Evolutionary conservation across 2,797 vertebrate species (phyloP).

Genomic region (Amblyraja radiata): DNA sequence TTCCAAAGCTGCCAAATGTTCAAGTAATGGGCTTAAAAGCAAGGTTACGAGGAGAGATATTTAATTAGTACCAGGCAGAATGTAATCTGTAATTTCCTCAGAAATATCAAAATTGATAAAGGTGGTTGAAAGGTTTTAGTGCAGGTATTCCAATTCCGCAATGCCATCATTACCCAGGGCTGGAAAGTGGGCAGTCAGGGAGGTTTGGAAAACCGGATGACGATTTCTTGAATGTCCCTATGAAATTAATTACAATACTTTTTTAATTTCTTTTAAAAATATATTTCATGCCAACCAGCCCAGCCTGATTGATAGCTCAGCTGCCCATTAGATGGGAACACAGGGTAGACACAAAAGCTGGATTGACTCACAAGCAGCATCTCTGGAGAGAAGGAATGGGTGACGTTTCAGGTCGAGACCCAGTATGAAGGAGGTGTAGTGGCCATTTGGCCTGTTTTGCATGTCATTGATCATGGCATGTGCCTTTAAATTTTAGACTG

Average conservation of each 20-base stretch:
- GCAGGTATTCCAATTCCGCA: not conserved
- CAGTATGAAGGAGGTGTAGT: too few relatives aligned
- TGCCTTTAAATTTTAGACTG: too few relatives aligned
- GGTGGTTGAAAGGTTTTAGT: not conserved
- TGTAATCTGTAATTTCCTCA: not conserved
- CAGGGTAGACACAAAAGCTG: too few relatives aligned
- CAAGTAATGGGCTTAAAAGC: not conserved
- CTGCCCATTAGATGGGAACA: not conserved
- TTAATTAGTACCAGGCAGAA: not conserved
- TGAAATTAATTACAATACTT: not conserved
- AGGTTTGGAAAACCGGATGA: not conserved
- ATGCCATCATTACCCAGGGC: not conserved
- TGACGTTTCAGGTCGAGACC: too few relatives aligned
- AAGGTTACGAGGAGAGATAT: not conserved
- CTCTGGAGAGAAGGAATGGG: too few relatives aligned
- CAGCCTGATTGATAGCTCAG: not conserved
- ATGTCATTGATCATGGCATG: too few relatives aligned
- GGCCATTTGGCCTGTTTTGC: too few relatives aligned
- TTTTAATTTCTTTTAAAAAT: not conserved
- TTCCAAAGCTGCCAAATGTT: not conserved
- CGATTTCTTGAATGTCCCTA: not conserved
- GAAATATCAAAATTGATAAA: not conserved
- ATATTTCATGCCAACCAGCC: not conserved
- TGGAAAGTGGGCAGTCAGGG: not conserved
- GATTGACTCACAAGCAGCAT: too few relatives aligned